These are phyloP conservation scores for Ophonus ardosiacus DNA, from an alignment of 2,888 invertebrate species.

Conservation along the genomic window DNA sequence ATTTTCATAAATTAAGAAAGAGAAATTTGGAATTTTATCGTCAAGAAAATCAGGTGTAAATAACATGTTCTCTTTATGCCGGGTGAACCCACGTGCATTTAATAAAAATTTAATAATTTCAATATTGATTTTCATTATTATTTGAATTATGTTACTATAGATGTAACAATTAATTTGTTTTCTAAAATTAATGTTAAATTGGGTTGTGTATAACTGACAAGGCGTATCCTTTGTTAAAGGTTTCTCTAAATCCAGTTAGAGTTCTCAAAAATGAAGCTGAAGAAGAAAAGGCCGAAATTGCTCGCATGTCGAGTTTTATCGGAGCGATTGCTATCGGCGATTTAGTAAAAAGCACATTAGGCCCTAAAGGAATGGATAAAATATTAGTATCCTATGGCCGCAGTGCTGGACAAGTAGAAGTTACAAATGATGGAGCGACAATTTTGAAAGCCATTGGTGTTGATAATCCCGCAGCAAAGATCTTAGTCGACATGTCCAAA, in stretches of 20 bases:
- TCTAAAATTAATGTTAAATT: background rate
- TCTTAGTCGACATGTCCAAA: slow-evolving; percentile 98
- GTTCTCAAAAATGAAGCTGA: slow-evolving; percentile 97
- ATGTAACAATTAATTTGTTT: background rate
- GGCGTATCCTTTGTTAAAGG: slow-evolving; percentile 75
- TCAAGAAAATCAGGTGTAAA: slow-evolving; percentile 42
- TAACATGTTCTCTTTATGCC: slow-evolving; percentile 53
- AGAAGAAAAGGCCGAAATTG: slow-evolving; percentile 98
- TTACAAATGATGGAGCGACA: slow-evolving; percentile 99
- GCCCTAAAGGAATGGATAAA: slow-evolving; percentile 99
- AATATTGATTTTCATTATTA: background rate
- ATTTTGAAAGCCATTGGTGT: slow-evolving; percentile 97
- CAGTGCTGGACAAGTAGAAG: slow-evolving; percentile 91
- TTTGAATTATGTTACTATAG: background rate
- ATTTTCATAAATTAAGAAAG: background rate
- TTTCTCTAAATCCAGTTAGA: slow-evolving; percentile 94
- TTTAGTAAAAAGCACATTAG: slow-evolving; percentile 97
- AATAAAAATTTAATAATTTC: background rate
- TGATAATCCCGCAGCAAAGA: slow-evolving; percentile 99
- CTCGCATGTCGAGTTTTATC: slow-evolving; percentile 97
- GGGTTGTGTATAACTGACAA: background rate
- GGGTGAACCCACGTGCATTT: slow-evolving; percentile 60
- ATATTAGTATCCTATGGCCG: slow-evolving; percentile 90
- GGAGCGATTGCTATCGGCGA: slow-evolving; percentile 99
- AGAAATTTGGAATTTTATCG: slow-evolving; percentile 13